These are phyloP conservation scores for Carlito syrichta DNA, from an alignment of 2,113 vertebrate species.

Conservation along the genomic window DNA sequence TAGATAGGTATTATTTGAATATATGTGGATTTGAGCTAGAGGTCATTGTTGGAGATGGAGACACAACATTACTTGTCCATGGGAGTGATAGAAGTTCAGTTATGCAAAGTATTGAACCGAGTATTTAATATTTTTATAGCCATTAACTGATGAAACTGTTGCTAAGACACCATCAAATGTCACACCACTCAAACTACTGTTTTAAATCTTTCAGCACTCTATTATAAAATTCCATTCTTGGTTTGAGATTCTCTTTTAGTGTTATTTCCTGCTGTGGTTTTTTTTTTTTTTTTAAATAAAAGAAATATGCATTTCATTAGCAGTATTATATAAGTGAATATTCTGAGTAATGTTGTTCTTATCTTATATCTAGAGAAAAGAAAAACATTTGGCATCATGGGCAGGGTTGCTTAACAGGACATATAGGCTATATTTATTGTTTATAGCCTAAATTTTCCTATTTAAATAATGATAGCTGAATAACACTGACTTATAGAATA, in stretches of 20 bases:
- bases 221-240: slow-evolving; percentile 33
- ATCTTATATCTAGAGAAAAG: slow-evolving; percentile 8
- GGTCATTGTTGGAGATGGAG: not conserved
- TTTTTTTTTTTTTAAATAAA: too few species aligned
- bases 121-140: not conserved
- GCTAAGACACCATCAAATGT: not conserved
- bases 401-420: not conserved
- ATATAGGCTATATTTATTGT: not conserved
- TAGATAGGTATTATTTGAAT: not conserved
- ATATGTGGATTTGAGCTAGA: not conserved
- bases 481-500: not conserved
- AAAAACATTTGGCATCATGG: not conserved
- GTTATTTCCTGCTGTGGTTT: not conserved
- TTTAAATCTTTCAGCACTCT: not conserved
- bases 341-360: slow-evolving; percentile 2
- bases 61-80: not conserved
- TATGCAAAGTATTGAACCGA: not conserved
- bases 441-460: not conserved
- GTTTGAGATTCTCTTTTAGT: slow-evolving; percentile 52
- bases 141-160: not conserved
- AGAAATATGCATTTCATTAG: slow-evolving; percentile 42
- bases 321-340: not conserved
- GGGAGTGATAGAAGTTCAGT: not conserved
- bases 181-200: not conserved
- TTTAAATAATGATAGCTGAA: slow-evolving; percentile 12